Conservation (phyloP, 2,888 invertebrate genomes). For the Yponomeuta malinellus region DNA sequence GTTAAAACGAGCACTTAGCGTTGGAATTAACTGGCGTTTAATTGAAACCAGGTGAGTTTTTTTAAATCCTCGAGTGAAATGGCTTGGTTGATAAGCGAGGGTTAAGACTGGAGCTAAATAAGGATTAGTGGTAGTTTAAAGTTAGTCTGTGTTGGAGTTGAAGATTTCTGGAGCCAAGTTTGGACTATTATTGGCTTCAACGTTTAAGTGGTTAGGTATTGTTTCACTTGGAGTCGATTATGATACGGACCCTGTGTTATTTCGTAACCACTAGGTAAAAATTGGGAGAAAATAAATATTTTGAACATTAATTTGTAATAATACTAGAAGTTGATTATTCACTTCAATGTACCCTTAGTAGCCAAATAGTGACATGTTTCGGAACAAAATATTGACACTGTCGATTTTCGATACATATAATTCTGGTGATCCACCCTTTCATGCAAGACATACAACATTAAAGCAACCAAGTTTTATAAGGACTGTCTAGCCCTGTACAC, state of each 20-base stretch:
- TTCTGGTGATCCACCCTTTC: neutral
- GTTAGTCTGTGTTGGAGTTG: constrained; percentile 2
- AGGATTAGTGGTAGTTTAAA: constrained; percentile 43
- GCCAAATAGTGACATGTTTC: constrained; percentile 4
- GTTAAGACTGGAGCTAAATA: constrained; percentile 57
- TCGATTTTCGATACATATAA: neutral
- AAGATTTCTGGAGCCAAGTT: neutral
- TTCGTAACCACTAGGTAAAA: no score
- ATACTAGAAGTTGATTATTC: neutral
- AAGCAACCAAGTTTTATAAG: neutral
- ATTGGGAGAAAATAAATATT: neutral
- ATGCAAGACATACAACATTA: neutral
- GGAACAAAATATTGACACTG: constrained; percentile 1
- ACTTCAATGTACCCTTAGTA: neutral
- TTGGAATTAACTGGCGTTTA: constrained; percentile 63
- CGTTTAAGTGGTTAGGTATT: no score
- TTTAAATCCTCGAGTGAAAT: constrained; percentile 43
- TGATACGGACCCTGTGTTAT: no score
- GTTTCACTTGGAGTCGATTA: no score
- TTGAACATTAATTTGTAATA: neutral
- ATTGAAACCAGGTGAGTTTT: constrained; percentile 65
- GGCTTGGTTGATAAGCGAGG: constrained; percentile 46
- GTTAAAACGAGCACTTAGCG: constrained; percentile 65
- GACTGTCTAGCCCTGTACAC: neutral
- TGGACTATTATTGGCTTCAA: neutral